Conservation (phyloP, 2,113 vertebrate species). For the Alosa alosa region DNA sequence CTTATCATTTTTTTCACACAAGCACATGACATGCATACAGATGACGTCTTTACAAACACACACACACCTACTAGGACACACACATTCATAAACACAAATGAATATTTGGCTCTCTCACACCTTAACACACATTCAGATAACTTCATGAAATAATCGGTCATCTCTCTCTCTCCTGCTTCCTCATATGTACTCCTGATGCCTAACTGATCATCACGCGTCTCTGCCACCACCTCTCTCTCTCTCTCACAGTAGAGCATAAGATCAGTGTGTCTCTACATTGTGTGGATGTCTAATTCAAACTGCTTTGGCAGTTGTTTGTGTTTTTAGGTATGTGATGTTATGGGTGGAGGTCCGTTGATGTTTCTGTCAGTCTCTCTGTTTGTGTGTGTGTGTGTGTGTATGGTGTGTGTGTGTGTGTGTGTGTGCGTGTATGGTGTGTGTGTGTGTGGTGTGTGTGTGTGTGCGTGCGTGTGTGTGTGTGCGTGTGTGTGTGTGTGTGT, state of each 20-base stretch:
- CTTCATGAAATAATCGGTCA: background rate
- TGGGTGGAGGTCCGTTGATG: background rate
- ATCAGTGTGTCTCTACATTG: no score
- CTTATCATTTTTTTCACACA: background rate
- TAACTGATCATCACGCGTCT: background rate
- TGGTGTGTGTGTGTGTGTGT: slow-evolving; percentile 25
- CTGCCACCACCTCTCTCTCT: background rate
- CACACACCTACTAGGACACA: background rate
- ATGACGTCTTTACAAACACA: background rate
- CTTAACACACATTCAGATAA: background rate
- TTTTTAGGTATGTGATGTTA: no score
- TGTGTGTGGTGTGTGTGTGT: slow-evolving; percentile 25
- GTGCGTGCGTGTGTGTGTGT: background rate
- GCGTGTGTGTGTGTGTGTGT: slow-evolving; percentile 24
- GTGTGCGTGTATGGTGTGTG: slow-evolving; percentile 17
- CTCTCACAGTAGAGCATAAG: background rate
- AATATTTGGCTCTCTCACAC: background rate
- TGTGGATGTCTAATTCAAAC: no score
- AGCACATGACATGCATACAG: no score
- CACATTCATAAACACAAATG: background rate
- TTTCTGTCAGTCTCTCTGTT: background rate
- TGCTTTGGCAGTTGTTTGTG: no score
- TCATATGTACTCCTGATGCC: background rate
- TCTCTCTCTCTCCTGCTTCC: background rate
- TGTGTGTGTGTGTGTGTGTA: slow-evolving; percentile 21